Evolutionary conservation across 1,140 invertebrate genomes (phyloP).

Genomic region (Procambarus virginalis): DNA sequence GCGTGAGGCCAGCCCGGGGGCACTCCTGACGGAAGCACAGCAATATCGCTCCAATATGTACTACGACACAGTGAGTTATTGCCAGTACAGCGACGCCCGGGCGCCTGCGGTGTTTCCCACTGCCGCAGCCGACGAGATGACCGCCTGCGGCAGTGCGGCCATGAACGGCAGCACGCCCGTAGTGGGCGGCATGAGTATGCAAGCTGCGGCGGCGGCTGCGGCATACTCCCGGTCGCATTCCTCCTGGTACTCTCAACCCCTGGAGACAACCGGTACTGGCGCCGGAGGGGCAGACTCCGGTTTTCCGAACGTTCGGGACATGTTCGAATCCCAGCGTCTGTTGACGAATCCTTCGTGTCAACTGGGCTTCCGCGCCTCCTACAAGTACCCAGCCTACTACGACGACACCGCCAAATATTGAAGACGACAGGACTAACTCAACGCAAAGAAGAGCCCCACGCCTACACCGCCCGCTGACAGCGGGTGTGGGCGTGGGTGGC

Average conservation of each 20-base stretch:
- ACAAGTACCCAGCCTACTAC: conserved; percentile 69
- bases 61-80: conserved; percentile 70
- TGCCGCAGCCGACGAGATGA: conserved; percentile 51
- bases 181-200: conserved; percentile 56
- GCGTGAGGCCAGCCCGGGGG: conserved; percentile 45
- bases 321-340: conserved; percentile 70
- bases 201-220: conserved; percentile 62
- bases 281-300: conserved; percentile 22
- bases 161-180: conserved; percentile 55
- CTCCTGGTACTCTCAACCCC: conserved; percentile 62
- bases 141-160: conserved; percentile 54
- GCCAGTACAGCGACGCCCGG: conserved; percentile 64
- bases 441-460: neutral
- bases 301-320: conserved; percentile 70
- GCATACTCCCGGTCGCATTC: conserved; percentile 64
- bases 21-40: conserved; percentile 49
- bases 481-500: neutral
- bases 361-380: conserved; percentile 70
- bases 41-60: conserved; percentile 68
- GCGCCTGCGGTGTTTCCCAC: conserved; percentile 51
- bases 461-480: neutral
- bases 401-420: conserved; percentile 68
- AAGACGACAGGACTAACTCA: neutral
- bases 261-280: conserved; percentile 47
- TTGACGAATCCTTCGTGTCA: conserved; percentile 69